A percentile compares a stretch with the other conserved stretches of the same genome.
Evolutionary conservation across 2,888 invertebrate species (phyloP).

Genomic region (Caradrina clavipalpis): DNA sequence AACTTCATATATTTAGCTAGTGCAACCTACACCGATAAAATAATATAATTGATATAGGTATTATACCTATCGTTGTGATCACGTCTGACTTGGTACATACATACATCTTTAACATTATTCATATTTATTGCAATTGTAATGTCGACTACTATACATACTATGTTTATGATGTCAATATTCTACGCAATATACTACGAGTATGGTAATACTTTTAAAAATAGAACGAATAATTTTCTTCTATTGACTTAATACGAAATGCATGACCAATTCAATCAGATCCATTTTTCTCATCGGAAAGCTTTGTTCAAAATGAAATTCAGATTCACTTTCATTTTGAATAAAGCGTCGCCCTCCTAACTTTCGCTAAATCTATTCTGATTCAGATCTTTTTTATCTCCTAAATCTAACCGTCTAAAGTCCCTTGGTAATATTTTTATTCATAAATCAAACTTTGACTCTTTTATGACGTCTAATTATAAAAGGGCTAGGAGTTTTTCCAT

Average conservation of each 20-base stretch:
- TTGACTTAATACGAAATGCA: background rate
- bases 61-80: too few relatives aligned
- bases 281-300: constrained; percentile 32
- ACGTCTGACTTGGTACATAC: too few relatives aligned
- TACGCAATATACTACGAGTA: too few relatives aligned
- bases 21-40: too few relatives aligned
- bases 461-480: constrained; percentile 44
- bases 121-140: too few relatives aligned
- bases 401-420: constrained; percentile 35
- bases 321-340: constrained; percentile 31
- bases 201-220: background rate
- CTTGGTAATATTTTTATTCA: constrained; percentile 37
- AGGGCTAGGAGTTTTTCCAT: constrained; percentile 3
- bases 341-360: constrained; percentile 22
- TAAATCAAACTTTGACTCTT: constrained; percentile 53
- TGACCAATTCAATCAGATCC: constrained; percentile 11
- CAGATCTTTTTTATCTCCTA: constrained; percentile 36
- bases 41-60: too few relatives aligned
- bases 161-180: too few relatives aligned
- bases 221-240: background rate
- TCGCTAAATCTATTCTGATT: constrained; percentile 28
- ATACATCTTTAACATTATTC: too few relatives aligned
- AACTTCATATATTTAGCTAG: too few relatives aligned
- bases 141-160: too few relatives aligned
- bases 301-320: constrained; percentile 29